phyloP scores from a whole-genome alignment of 2,888 invertebrate species.

The Drosophila sordidula region DNA sequence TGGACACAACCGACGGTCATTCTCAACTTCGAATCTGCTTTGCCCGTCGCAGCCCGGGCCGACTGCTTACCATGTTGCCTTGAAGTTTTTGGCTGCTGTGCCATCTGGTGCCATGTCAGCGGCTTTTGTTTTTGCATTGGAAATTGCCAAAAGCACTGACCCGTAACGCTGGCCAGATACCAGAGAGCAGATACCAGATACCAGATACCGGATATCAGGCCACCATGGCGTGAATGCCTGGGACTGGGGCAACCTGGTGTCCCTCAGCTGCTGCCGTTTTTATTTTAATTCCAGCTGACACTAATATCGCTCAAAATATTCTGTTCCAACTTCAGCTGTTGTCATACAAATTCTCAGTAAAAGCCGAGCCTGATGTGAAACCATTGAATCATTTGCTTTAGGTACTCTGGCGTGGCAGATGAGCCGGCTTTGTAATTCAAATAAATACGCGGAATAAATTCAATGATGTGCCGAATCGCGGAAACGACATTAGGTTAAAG shows the following conservation, averaged over 20 bases:
- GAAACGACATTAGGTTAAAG: too few relatives aligned
- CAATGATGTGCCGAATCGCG: too few relatives aligned
- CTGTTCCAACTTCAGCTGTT: conserved; percentile 18
- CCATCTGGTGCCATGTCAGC: conserved; percentile 72
- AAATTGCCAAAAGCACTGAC: conserved; percentile 65
- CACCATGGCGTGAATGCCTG: conserved; percentile 15
- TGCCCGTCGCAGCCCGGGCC: neutral
- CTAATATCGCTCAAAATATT: conserved; percentile 32
- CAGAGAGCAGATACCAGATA: conserved; percentile 32
- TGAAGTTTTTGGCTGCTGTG: conserved; percentile 23
- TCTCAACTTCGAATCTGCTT: neutral
- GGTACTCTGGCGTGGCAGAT: neutral
- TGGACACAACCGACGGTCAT: conserved; percentile 28
- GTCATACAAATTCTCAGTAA: conserved; percentile 6
- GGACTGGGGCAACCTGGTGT: neutral
- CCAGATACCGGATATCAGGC: conserved; percentile 15
- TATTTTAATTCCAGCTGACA: conserved; percentile 17
- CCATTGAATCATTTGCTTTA: conserved; percentile 20
- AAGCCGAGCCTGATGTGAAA: neutral
- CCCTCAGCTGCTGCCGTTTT: conserved; percentile 11
- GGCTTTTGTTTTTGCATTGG: conserved; percentile 68
- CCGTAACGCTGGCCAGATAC: conserved; percentile 64
- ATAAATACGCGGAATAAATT: neutral
- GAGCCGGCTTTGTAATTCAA: neutral
- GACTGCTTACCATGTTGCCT: neutral